A percentile compares a stretch with the other conserved stretches of the same genome.
These are phyloP conservation scores for Coremacera marginata DNA, from an alignment of 2,888 invertebrate species.

Conservation along the genomic window DNA sequence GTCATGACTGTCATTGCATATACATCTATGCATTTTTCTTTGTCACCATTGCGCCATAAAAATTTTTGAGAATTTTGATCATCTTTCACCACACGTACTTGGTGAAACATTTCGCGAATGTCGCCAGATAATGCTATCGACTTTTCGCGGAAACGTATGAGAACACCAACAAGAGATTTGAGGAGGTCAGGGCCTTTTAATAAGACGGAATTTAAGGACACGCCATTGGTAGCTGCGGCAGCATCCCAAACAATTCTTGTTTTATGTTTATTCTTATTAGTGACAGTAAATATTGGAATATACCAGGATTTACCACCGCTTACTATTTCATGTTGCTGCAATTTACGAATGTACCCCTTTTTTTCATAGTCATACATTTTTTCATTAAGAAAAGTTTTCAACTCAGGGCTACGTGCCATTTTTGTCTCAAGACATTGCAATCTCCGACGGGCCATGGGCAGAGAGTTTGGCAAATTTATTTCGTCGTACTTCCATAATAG, in stretches of 20 bases:
- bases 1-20: conserved; percentile 47
- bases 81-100: conserved; percentile 28
- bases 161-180: conserved; percentile 56
- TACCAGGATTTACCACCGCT: conserved; percentile 49
- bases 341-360: conserved; percentile 47
- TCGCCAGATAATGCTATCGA: conserved; percentile 56
- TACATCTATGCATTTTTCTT: conserved; percentile 27
- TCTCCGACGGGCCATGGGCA: too few species aligned
- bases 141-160: conserved; percentile 61
- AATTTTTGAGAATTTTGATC: conserved; percentile 41
- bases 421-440: too few species aligned
- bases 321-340: conserved; percentile 40
- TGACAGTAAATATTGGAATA: conserved; percentile 54
- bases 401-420: conserved; percentile 1
- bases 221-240: conserved; percentile 52
- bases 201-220: conserved; percentile 55
- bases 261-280: conserved; percentile 53
- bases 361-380: background rate
- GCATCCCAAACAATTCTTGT: conserved; percentile 60
- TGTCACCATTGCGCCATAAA: conserved; percentile 43
- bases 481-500: background rate
- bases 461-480: background rate
- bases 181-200: conserved; percentile 59
- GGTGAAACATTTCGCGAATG: conserved; percentile 29
- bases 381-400: background rate